Base-by-base conservation (phyloP, 1,140 invertebrate genomes). In the Macrostomum lignano region DNA sequence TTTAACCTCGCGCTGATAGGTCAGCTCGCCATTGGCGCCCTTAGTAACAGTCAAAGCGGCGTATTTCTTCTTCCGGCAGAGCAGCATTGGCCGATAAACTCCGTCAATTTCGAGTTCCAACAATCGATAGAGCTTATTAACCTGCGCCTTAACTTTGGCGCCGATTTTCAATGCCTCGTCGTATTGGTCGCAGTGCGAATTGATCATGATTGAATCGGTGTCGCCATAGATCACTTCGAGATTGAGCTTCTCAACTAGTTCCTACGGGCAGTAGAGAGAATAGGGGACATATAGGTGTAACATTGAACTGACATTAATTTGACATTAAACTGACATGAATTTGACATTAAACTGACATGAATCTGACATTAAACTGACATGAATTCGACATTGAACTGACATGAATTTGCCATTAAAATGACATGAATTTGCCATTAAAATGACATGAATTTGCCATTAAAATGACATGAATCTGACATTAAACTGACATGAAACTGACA, bases 121-220 rank as follows among this genome's bases (percentile, higher is more conserved):
- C 44, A 77, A 70, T 45, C 69, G 72, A 47, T 94, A 96, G 34
- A 74, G 61, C 52, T 81, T 79, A 51, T 98, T 96, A 0, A 98
- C 76, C 52, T 81, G 76, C 40, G 67, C 61, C 56, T 91, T 91
- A n/a, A 94, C 71, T 65, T 76, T 61, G 14, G 24, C 11, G 7
- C 25, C 10, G 7, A 38, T 26, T 10, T 35, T 13, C 11, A 26
- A 5, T 6, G 21, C 34, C 4, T 5, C 3, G 5, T 13, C 7
- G 17, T 17, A 15, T 17, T 28, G 3, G 9, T 86, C 74, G 42
- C 68, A 70, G 49, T 86, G 82, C 2, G 81, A 84, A 46, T 94
- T 91, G 21, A 96, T 82, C 91, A 99, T 99, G 29, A 98, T 71
- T 32, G 84, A 94, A 62, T 99, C 91, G 0, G 91, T 99, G 52